Percentiles rank a stretch among this genome's conserved stretches.
Conservation (phyloP, 2,113 vertebrate species). For the Pavo muticus region DNA sequence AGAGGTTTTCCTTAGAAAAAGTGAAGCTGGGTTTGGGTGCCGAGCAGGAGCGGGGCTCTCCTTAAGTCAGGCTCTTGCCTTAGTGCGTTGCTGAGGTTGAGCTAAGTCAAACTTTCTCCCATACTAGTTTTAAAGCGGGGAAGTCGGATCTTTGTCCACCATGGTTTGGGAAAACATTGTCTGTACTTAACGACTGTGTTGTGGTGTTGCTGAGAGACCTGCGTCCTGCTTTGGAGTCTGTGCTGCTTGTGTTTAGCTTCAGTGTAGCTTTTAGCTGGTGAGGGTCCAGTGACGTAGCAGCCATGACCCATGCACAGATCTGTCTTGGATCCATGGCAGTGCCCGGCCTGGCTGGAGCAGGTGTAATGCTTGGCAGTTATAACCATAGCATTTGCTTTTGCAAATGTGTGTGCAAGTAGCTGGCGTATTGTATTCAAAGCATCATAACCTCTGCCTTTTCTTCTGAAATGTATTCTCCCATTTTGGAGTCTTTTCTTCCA, state of each 20-base stretch:
- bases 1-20: not conserved
- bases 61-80: accelerated
- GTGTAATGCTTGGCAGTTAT: not conserved
- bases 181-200: accelerated
- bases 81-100: accelerated
- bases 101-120: not conserved
- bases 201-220: not conserved
- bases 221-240: accelerated
- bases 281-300: not conserved
- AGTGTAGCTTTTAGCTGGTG: not conserved
- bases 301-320: too few species aligned
- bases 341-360: not conserved
- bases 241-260: not conserved
- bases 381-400: not conserved
- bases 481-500: too few species aligned
- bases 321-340: not conserved
- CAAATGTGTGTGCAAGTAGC: not conserved
- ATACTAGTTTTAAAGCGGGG: accelerated
- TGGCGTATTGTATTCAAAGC: not conserved
- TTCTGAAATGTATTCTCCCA: too few species aligned
- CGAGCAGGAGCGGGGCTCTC: not conserved
- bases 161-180: accelerated
- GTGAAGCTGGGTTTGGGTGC: not conserved
- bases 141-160: not conserved
- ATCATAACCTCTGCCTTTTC: too few species aligned